Conservation (phyloP, 2,888 invertebrate species). For the Cephus rjabovi region DNA sequence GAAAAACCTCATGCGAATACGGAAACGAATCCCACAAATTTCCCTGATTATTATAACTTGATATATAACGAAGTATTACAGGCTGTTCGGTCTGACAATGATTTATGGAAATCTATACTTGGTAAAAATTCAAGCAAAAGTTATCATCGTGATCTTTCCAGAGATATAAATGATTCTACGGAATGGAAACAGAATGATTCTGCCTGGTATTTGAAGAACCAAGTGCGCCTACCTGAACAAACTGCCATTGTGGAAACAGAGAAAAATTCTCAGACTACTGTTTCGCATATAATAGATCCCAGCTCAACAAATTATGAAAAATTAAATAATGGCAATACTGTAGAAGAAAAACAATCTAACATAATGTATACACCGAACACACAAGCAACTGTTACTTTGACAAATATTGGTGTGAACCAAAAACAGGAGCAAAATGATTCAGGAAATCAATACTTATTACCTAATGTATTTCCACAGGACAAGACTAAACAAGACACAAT, state of each 20-base stretch:
- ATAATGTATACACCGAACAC: neutral
- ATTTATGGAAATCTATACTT: neutral
- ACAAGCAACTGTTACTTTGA: neutral
- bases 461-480: neutral
- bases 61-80: conserved; percentile 2
- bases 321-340: neutral
- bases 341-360: neutral
- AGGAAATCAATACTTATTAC: neutral
- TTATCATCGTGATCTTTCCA: neutral
- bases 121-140: neutral
- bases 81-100: neutral
- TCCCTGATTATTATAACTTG: conserved; percentile 2
- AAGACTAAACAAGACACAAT: neutral
- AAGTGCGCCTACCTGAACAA: neutral
- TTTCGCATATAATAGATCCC: neutral
- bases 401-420: neutral
- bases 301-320: neutral
- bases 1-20: neutral
- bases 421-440: neutral
- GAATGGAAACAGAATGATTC: neutral
- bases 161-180: neutral
- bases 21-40: neutral
- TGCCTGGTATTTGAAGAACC: neutral
- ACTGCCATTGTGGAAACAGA: neutral
- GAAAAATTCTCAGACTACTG: neutral